Evolutionary conservation across 2,113 vertebrate genomes (phyloP).

Genomic region (Acinonyx jubatus): DNA sequence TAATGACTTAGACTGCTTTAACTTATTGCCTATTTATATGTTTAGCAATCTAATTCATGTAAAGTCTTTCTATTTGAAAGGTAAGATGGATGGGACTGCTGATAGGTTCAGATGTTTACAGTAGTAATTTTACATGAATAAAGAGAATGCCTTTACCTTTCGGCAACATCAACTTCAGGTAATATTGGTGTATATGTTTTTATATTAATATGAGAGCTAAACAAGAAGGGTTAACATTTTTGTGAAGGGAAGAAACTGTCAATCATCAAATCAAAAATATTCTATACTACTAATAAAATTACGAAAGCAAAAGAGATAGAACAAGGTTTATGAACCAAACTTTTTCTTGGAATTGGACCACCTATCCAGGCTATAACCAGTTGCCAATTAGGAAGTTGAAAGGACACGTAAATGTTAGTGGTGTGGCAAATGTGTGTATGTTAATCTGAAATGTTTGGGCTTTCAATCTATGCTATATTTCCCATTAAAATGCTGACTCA

Average conservation of each 20-base stretch:
- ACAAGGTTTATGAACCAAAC: neutral
- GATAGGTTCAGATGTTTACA: neutral
- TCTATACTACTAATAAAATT: neutral
- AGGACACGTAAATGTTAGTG: neutral
- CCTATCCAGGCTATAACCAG: neutral
- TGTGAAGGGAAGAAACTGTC: neutral
- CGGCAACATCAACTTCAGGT: neutral
- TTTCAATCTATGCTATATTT: neutral
- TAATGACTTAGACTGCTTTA: neutral
- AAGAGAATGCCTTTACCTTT: neutral
- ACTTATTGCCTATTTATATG: neutral
- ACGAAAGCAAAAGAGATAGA: neutral
- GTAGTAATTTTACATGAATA: neutral
- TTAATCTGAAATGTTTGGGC: neutral
- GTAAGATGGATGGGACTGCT: neutral
- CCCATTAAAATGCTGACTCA: neutral
- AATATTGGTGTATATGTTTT: neutral
- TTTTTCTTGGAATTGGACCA: neutral
- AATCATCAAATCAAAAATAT: neutral
- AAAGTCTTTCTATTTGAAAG: neutral
- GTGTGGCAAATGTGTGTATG: neutral
- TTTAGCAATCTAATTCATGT: neutral
- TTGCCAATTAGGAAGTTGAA: neutral
- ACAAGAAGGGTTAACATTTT: neutral
- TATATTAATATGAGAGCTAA: neutral